Base-by-base conservation (phyloP, 2,888 invertebrate species). In the Anthophora plumipes region DNA sequence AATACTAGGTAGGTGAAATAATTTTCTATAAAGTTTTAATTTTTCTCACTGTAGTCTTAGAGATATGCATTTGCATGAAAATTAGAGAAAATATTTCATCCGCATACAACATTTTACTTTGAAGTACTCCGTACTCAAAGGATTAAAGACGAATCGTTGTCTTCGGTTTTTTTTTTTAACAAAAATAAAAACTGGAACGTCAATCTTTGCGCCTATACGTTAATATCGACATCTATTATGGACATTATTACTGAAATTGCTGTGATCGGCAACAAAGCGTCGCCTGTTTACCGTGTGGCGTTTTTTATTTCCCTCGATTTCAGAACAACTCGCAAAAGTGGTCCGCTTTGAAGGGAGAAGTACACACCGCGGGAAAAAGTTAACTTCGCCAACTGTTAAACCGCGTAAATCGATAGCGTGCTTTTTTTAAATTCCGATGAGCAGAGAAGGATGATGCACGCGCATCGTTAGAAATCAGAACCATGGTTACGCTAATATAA, bases 271-370 rank as follows among this genome's bases (percentile, higher is more conserved):
- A n/a, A 31, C 39, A 31, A 46, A 43, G 61, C 52, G n/a, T 12
- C 17, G 31, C 52, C 41, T 78, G 70, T 79, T 79, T 70, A 79
- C 37, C 68, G 46, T 14, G 11, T 25, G 46, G 31, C 46, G 59
- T 78, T 78, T 78, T 78, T 63, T 48, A 63, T 69, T 70, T 79
- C 64, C 79, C 79, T 70, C 78, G 78, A 79, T 79, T 79, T 66
- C 63, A 71, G 64, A 60, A 43, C 69, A 55, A 59, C 80, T 79
- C 60, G 70, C 66, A 79, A 66, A 79, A 79, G 79, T 79, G 80
- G 54, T 59, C 71, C 80, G 79, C 79, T 79, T 79, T 79, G 79
- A 79, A n/a, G 80, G 71, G 79, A 79, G 43, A 79, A 79, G 79
- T 71, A 64, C n/a, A n/a, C n/a, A 46, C 71, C 54, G 31, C 59